Evolutionary conservation across 2,888 invertebrate species (phyloP), one percentile per base, ranked within the genome.

Genomic region (Trimorus sp.): DNA sequence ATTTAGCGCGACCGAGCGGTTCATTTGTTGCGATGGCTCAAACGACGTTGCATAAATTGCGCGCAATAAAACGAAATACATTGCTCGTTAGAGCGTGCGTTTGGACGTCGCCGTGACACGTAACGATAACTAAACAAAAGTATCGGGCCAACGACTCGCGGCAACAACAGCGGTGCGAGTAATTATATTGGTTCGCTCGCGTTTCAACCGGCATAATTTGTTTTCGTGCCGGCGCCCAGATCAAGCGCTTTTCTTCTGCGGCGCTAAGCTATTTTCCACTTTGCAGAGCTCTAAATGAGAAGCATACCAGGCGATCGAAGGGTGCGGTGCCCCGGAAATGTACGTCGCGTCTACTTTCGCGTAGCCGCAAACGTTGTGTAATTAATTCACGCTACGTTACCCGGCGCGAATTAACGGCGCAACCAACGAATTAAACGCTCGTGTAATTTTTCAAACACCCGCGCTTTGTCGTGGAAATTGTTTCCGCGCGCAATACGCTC

Each of bases 251-350:
- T 83, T 83, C 83, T 83, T 79, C 69, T 69, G 62, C 73, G 38
- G 58, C 69, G 70, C 51, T 59, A 49, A 80, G 78, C 80, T 83
- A 83, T 83, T 83, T 83, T 80, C 83, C 80, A 77, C 80, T 83
- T 74, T 78, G 78, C 65, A 62, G 70, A 80, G 74, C 80, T 74
- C 62, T 66, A 83, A 83, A 83, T 78, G 83, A 83, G 73, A 75
- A 71, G 63, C 79, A 70, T 74, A 60, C 83, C 73, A 63, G 73
- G 66, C 76, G 73, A 79, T 83, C 79, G 79, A 82, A 82, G 63
- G 59, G 36, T 71, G 75, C 59, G 73, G 54, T 74, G 65, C 77
- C 77, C 82, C 82, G 83, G 76, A 79, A 83, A 83, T 68, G 83
- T 73, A 73, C 71, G 79, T 77, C 82, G 71, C 42, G 65, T 83